Percentiles rank a stretch among this genome's conserved stretches.
Evolutionary conservation across 2,888 invertebrate species (phyloP).

Genomic region (Platycheirus albimanus): DNA sequence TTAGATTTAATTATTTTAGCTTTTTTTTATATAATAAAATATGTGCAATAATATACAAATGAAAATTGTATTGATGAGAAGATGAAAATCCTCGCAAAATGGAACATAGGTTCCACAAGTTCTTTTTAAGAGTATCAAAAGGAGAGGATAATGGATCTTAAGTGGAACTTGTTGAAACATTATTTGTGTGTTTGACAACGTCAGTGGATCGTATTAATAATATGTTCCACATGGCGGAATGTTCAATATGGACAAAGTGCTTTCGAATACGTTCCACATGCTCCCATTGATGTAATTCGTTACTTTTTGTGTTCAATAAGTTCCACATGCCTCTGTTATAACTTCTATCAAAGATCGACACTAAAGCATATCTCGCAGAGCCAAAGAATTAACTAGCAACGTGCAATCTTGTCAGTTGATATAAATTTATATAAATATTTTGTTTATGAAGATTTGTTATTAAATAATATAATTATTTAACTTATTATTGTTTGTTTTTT

Average conservation of each 20-base stretch:
- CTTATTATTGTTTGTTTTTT: constrained; percentile 67
- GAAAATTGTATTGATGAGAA: constrained; percentile 6
- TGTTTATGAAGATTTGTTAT: constrained; percentile 59
- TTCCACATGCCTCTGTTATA: not conserved
- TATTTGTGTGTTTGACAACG: not conserved
- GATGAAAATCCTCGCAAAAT: constrained; percentile 24
- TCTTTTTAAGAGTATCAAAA: not conserved
- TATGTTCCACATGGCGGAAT: no score
- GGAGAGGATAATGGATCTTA: not conserved
- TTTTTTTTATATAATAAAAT: not conserved
- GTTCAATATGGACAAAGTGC: no score
- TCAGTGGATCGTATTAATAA: no score
- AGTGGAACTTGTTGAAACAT: not conserved
- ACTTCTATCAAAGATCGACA: constrained; percentile 9
- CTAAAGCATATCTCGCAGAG: constrained; percentile 57
- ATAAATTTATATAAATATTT: no score
- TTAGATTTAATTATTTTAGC: constrained; percentile 8
- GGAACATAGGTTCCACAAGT: not conserved
- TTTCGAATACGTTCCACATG: no score
- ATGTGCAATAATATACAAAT: constrained; percentile 31
- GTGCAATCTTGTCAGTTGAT: constrained; percentile 69
- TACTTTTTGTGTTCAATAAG: not conserved
- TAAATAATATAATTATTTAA: constrained; percentile 74
- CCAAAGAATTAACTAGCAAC: constrained; percentile 70
- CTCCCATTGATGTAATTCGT: no score